Evolutionary conservation across 2,797 vertebrate genomes (phyloP), one percentile per base, ranked within the genome.

Genomic region (Coreius guichenoti): DNA sequence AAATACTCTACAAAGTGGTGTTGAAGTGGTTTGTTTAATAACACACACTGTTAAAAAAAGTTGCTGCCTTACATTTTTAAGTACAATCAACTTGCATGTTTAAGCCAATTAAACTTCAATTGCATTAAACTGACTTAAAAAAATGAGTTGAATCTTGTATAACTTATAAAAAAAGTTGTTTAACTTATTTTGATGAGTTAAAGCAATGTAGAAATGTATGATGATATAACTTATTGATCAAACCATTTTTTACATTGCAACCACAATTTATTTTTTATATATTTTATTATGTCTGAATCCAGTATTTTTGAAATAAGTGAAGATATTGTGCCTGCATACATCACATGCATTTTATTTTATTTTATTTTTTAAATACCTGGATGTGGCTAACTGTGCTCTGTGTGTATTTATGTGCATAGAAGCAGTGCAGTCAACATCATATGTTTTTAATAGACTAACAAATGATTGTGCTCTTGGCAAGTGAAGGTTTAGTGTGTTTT

Each of bases 401-500:
- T 16, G 9, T 51, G 29, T 54, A 19, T 45, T 69, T 45, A 29
- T 49, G 29, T 21, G 73, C 16, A 51, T 6, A 39, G 4, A 77
- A 65, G 16, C 39, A 61, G 26, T 23, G 49, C 31, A 58, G 51
- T 58, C 51, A 76, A 76, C 51, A 43, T 79, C 14, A 61, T 58
- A 80, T 80, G 39, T 47, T 65, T 19, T 23, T 29, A 67, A 80
- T 67, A 68, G 45, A 51, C 67, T 63, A 65, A 80, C 68, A 85
- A 80, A 74, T 74, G 26, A 47, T 63, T 80, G 43, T 85, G 29
- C 76, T 56, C 4, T 73, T 79, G 76, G 65, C 67, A 80, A 85
- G 54, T 65, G 83, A 79, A 73, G 16, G 67, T 85, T 73, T 73
- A 80, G 49, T 49, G 56, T 51, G 80, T 73, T 80, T 51, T 80